These are phyloP conservation scores for Goniozus legneri DNA, from an alignment of 1,140 invertebrate species.

Conservation along the genomic window DNA sequence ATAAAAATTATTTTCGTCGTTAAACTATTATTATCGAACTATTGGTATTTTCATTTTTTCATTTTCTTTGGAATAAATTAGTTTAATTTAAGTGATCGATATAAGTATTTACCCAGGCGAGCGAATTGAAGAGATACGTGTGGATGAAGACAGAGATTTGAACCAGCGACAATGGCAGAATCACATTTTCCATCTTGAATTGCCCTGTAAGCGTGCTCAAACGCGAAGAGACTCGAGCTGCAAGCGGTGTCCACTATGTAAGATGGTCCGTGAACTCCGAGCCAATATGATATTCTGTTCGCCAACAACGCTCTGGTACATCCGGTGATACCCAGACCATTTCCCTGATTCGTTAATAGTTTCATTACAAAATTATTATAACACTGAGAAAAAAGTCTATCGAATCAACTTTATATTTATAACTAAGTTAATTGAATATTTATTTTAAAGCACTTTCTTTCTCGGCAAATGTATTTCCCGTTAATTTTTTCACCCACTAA, in stretches of 20 bases:
- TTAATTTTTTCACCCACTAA: too few relatives aligned
- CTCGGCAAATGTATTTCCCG: too few relatives aligned
- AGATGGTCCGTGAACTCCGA: conserved; percentile 68
- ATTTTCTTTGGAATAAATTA: too few relatives aligned
- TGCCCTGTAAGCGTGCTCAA: conserved; percentile 72
- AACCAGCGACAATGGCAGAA: conserved; percentile 76
- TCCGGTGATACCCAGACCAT: conserved; percentile 24
- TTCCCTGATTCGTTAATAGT: too few relatives aligned
- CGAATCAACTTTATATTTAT: too few relatives aligned
- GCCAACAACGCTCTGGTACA: conserved; percentile 83
- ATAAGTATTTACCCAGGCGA: neutral
- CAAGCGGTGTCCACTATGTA: conserved; percentile 81
- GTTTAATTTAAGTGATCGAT: too few relatives aligned
- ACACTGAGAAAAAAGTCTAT: neutral
- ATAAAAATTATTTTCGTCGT: too few relatives aligned
- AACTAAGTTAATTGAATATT: too few relatives aligned
- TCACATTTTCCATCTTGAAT: conserved; percentile 73
- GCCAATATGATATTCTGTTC: conserved; percentile 72
- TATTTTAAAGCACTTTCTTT: too few relatives aligned
- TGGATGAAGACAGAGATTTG: conserved; percentile 74
- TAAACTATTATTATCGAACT: neutral
- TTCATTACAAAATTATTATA: too few relatives aligned
- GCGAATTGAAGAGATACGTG: conserved; percentile 72
- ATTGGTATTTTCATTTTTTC: too few relatives aligned
- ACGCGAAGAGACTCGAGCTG: conserved; percentile 75